These are phyloP conservation scores for Mus musculus DNA, from an alignment of 2,113 vertebrate species.

Conservation along the genomic window GRCm39 chr10:6921001-6921500, in stretches of 20 bases:
- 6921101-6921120: not conserved
- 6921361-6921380: not conserved
- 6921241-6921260: not conserved
- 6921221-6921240: not conserved
- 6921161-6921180: not conserved
- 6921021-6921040: not conserved
- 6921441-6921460: not conserved
- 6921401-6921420: not conserved
- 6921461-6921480: not conserved
- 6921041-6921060: slow-evolving; percentile 19
- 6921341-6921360: not conserved
- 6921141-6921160: not conserved
- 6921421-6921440: not conserved
- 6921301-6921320: not conserved
- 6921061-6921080: slow-evolving; percentile 20
- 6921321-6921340: not conserved
- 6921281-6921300: not conserved
- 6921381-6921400: not conserved
- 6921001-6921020: not conserved
- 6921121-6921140: not conserved
- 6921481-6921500: not conserved
- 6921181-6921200: not conserved
- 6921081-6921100: not conserved
- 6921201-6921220: not conserved
- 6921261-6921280: not conserved